phyloP scores from a whole-genome alignment of 2,888 invertebrate species.

The Gandaritis pyraliata region DNA sequence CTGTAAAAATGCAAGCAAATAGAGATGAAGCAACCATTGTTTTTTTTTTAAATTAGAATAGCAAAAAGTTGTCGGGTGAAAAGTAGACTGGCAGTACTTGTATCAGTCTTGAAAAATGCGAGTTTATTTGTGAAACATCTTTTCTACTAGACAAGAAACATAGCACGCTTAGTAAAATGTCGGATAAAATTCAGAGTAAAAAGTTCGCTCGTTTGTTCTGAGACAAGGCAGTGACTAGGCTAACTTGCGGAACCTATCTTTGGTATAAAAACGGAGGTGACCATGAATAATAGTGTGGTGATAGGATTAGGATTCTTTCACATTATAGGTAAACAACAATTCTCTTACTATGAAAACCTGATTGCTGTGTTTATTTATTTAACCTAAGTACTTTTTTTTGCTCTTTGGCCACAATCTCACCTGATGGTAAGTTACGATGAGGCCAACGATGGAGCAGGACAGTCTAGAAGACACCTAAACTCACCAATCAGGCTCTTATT shows the following conservation, averaged over 20 bases:
- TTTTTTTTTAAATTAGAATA: conserved; percentile 58
- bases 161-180: background rate
- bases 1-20: conserved; percentile 19
- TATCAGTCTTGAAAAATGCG: conserved; percentile 25
- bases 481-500: background rate
- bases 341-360: no score
- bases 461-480: no score
- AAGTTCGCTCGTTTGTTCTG: background rate
- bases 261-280: no score
- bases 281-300: background rate
- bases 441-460: no score
- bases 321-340: no score
- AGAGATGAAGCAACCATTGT: conserved; percentile 53
- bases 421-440: no score
- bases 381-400: no score
- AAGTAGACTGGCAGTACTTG: conserved; percentile 21
- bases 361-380: no score
- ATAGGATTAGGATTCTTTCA: no score
- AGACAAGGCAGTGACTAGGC: background rate
- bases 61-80: conserved; percentile 39
- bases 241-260: background rate
- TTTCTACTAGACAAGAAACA: background rate
- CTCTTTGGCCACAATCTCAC: no score
- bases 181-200: conserved; percentile 1
- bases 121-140: conserved; percentile 26